Evolutionary conservation across 2,113 vertebrate species (phyloP).

Genomic region (Fregetta grallaria): DNA sequence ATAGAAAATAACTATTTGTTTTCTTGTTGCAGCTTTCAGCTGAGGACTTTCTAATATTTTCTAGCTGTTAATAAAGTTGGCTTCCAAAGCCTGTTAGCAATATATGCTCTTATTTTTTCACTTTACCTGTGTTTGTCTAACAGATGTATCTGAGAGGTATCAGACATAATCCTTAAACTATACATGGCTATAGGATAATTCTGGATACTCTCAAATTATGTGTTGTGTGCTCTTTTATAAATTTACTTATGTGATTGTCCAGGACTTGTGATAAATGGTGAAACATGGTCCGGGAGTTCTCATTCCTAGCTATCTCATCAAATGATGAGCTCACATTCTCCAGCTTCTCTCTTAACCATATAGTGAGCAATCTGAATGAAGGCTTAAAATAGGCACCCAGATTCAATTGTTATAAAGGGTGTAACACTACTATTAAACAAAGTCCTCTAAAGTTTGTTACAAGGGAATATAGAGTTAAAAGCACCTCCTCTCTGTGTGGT

Average conservation of each 20-base stretch:
- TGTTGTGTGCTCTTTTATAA: background rate
- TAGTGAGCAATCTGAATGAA: background rate
- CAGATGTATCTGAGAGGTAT: background rate
- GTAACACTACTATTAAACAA: background rate
- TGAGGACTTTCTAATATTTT: background rate
- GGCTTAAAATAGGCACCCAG: background rate
- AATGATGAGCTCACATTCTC: background rate
- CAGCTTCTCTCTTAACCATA: background rate
- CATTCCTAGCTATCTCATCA: fast-evolving
- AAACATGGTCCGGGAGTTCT: background rate
- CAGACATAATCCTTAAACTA: background rate
- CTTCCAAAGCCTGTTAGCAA: background rate
- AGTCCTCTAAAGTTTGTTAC: background rate
- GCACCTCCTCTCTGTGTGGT: background rate
- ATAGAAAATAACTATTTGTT: background rate
- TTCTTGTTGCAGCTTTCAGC: background rate
- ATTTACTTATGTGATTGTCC: background rate
- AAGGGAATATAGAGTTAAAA: background rate
- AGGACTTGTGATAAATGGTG: background rate
- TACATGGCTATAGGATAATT: background rate
- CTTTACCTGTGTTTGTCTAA: background rate
- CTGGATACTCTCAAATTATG: background rate
- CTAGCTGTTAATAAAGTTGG: background rate
- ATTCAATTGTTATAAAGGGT: background rate
- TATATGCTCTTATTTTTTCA: background rate